These are phyloP conservation scores for Acheta domesticus DNA, from an alignment of 2,888 invertebrate species.

Conservation along the genomic window DNA sequence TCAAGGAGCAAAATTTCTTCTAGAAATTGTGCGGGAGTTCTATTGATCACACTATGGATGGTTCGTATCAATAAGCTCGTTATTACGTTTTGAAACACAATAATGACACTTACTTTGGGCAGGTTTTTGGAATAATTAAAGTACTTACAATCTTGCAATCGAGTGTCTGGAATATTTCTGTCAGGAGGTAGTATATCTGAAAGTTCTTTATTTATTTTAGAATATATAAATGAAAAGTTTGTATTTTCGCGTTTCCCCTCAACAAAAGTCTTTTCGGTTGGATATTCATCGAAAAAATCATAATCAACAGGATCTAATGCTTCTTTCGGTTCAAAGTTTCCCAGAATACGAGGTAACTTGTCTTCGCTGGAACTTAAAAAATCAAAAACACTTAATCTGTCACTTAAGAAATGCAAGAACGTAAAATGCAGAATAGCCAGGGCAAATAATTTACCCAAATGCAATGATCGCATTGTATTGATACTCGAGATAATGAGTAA, in stretches of 20 bases:
- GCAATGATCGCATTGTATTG: conserved; percentile 44
- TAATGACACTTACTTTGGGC: conserved; percentile 87
- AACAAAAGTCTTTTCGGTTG: conserved; percentile 77
- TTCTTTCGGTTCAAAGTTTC: conserved; percentile 83
- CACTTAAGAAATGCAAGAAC: conserved; percentile 52
- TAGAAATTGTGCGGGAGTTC: conserved; percentile 74
- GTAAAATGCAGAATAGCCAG: conserved; percentile 59
- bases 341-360: conserved; percentile 51
- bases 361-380: neutral
- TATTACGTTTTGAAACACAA: conserved; percentile 95
- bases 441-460: conserved; percentile 51
- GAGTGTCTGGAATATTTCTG: conserved; percentile 84
- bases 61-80: conserved; percentile 89
- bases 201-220: conserved; percentile 97
- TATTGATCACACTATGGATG: conserved; percentile 83
- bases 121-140: conserved; percentile 92
- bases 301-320: no score
- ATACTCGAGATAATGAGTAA: conserved; percentile 43
- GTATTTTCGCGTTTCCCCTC: conserved; percentile 75
- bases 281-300: conserved; percentile 46
- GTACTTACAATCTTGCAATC: conserved; percentile 87
- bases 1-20: conserved; percentile 85
- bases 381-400: neutral
- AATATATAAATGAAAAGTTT: conserved; percentile 80
- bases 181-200: conserved; percentile 95